Conservation (phyloP, 2,888 invertebrate genomes). For the Nemotelus pantherinus region DNA sequence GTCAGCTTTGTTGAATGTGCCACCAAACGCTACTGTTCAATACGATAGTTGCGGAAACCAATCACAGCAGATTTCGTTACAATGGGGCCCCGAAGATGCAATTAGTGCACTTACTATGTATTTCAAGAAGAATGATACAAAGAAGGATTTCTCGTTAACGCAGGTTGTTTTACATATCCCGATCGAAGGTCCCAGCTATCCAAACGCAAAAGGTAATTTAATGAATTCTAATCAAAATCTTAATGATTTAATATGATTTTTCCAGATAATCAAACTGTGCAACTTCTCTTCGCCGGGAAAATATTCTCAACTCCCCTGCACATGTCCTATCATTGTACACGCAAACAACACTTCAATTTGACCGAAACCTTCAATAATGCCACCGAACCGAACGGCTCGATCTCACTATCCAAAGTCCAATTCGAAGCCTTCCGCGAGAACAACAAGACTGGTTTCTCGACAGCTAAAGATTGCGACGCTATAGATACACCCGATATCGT, state of each 20-base stretch:
- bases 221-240: background rate
- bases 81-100: slow-evolving; percentile 55
- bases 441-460: slow-evolving; percentile 69
- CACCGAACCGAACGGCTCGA: slow-evolving; percentile 61
- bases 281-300: slow-evolving; percentile 65
- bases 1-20: slow-evolving; percentile 63
- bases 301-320: slow-evolving; percentile 71
- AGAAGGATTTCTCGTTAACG: slow-evolving; percentile 57
- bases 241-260: background rate
- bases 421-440: slow-evolving; percentile 76
- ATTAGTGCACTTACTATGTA: slow-evolving; percentile 60
- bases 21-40: slow-evolving; percentile 61
- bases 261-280: slow-evolving; percentile 62
- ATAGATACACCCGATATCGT: slow-evolving; percentile 87
- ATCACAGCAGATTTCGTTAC: slow-evolving; percentile 54
- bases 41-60: slow-evolving; percentile 64
- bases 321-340: slow-evolving; percentile 79
- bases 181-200: slow-evolving; percentile 59
- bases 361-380: slow-evolving; percentile 55
- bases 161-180: slow-evolving; percentile 57
- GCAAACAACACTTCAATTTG: slow-evolving; percentile 70
- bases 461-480: slow-evolving; percentile 78
- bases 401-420: slow-evolving; percentile 73
- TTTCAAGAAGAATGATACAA: slow-evolving; percentile 63
- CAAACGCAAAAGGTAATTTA: slow-evolving; percentile 60